Base-by-base conservation (phyloP, 2,888 invertebrate species). In the Seladonia tumulorum region DNA sequence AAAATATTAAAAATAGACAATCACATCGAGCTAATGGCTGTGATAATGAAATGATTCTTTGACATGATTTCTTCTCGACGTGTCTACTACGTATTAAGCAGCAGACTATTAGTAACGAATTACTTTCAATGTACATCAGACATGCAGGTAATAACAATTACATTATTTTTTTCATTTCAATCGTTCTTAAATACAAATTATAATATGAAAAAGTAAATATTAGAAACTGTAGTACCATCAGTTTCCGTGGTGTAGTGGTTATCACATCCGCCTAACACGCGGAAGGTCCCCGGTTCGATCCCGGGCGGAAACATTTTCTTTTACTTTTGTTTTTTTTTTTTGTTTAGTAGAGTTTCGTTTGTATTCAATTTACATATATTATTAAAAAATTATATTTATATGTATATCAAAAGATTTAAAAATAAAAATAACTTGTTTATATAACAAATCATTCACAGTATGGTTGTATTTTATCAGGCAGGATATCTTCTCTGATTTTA, bases 191-290 rank as follows among this genome's bases (percentile, higher is more conserved):
- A 53, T 53, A 1, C 0, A n/a, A 53, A 53, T 53, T 53, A 16
- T 25, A 25, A 1, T 29, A 63, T 7, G 7, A 16, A 25, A 16
- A 0, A 0, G 3, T 0, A 60, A 63, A 63, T 16, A 29, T 29
- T 63, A 18, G 2, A 63, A 16, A 2, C 29, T 0, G 2, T 29
- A 2, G 0, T 60, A 60, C 0, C 25, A 60, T 14, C 14, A 2
- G 25, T 25, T 25, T 60, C 60, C 25, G 14, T n/a, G 97, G 97
- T 97, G 97, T 97, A 97, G 97, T 97, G 97, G 97, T 97, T 97
- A 97, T 97, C 97, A 97, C 97, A 97, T 97, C 97, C 97, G 97
- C 97, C 97, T 97, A 97, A 97, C 97, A 97, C 97, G 97, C 97
- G 97, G 97, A 97, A 97, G 97, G 97, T 96, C 97, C 97, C 97